These are phyloP conservation scores for Scaptomyza cyrtandrae DNA, from an alignment of 2,888 invertebrate species.

Conservation along the genomic window DNA sequence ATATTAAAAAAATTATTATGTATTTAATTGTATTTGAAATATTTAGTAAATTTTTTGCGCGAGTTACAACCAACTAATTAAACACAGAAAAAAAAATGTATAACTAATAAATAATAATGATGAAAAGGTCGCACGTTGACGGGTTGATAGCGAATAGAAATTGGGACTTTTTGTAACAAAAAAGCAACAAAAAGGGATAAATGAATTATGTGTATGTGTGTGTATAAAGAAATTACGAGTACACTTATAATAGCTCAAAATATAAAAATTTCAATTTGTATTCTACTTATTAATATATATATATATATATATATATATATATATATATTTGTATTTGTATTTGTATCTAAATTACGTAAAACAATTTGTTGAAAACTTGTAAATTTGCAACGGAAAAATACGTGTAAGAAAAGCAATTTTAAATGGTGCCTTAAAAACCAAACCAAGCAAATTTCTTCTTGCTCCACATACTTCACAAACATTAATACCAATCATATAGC, in stretches of 20 bases:
- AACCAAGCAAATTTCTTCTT: conserved; percentile 82
- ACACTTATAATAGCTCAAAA: conserved; percentile 68
- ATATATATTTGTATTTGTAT: too few species aligned
- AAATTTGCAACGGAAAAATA: conserved; percentile 83
- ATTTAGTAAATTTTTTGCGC: conserved; percentile 82
- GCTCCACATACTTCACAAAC: conserved; percentile 58
- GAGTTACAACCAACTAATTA: conserved; percentile 64
- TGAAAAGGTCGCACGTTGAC: conserved; percentile 35
- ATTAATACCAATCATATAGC: conserved; percentile 20
- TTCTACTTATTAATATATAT: conserved; percentile 67
- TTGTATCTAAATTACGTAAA: conserved; percentile 67
- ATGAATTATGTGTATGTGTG: conserved; percentile 59
- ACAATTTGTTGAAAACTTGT: conserved; percentile 76
- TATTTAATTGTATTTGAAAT: conserved; percentile 81
- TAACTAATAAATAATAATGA: conserved; percentile 21
- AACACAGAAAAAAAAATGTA: conserved; percentile 25
- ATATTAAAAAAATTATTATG: conserved; percentile 77
- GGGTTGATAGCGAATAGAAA: conserved; percentile 67
- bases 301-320: too few species aligned
- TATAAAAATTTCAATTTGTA: conserved; percentile 61
- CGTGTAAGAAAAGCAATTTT: conserved; percentile 85
- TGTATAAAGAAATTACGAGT: conserved; percentile 46
- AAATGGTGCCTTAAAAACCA: conserved; percentile 85
- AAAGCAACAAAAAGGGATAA: conserved; percentile 58
- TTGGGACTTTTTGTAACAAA: conserved; percentile 68